A percentile compares a stretch with the other conserved stretches of the same genome.
These are phyloP conservation scores for Holocentrus rufus DNA, from an alignment of 2,797 vertebrate genomes.

Conservation along the genomic window DNA sequence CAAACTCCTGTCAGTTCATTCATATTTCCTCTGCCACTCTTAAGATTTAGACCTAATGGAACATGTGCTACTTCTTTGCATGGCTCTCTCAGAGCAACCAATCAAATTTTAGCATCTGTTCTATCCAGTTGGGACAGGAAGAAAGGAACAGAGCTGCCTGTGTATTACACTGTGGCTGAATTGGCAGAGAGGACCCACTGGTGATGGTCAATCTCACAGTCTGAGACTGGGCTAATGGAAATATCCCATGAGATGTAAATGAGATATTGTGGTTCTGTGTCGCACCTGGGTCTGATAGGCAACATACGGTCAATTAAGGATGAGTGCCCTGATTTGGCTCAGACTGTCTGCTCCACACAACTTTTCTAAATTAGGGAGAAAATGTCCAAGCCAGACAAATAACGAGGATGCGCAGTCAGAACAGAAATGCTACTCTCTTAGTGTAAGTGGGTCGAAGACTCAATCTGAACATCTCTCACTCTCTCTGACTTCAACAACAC, in stretches of 20 bases:
- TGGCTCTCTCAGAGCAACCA: too few relatives aligned
- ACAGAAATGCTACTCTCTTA: neutral
- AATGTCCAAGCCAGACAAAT: neutral
- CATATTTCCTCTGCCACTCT: too few relatives aligned
- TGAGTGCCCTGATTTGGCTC: neutral
- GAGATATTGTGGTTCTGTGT: neutral
- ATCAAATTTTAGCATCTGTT: neutral
- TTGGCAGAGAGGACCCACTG: too few relatives aligned
- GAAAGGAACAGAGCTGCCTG: neutral
- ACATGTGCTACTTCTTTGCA: too few relatives aligned
- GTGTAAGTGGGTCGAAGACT: neutral
- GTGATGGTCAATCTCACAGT: too few relatives aligned
- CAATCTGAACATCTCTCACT: neutral
- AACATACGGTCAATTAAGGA: constrained; percentile 2
- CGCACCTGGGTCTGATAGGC: fast-evolving
- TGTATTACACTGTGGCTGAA: neutral
- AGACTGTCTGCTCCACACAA: neutral
- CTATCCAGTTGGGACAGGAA: neutral
- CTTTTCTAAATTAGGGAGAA: neutral
- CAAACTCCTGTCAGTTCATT: too few relatives aligned
- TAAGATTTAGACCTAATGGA: too few relatives aligned
- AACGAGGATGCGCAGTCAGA: neutral
- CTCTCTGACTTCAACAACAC: neutral
- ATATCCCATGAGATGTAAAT: too few relatives aligned
- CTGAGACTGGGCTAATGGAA: too few relatives aligned